A percentile compares a stretch with the other conserved stretches of the same genome.
Evolutionary conservation across 1,140 invertebrate genomes (phyloP).

Genomic region (Aculops lycopersici): DNA sequence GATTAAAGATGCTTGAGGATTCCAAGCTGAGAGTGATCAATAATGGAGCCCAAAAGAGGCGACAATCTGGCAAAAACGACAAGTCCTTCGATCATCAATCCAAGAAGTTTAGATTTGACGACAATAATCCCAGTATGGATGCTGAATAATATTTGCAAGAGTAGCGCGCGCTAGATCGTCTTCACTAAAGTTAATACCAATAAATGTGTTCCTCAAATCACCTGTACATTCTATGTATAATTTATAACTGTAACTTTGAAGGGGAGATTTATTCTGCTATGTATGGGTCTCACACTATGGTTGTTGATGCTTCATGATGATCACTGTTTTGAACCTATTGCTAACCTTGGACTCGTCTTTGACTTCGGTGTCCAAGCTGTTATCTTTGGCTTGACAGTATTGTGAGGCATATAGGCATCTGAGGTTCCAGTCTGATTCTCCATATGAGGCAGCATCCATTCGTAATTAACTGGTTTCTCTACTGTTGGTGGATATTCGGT

Average conservation of each 20-base stretch:
- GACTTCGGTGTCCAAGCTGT: slow-evolving; percentile 39
- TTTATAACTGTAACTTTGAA: not conserved
- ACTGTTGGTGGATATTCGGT: slow-evolving; percentile 34
- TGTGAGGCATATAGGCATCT: slow-evolving; percentile 46
- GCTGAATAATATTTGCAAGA: too few species aligned
- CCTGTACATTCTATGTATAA: not conserved
- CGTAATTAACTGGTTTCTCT: slow-evolving; percentile 21
- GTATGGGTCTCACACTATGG: too few species aligned
- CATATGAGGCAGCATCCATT: slow-evolving; percentile 50
- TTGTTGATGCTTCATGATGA: too few species aligned
- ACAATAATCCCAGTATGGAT: too few species aligned
- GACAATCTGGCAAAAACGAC: slow-evolving; percentile 1
- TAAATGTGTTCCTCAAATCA: too few species aligned
- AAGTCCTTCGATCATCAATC: not conserved
- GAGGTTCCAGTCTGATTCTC: slow-evolving; percentile 47
- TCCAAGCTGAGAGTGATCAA: slow-evolving; percentile 30
- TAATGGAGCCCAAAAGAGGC: slow-evolving; percentile 1
- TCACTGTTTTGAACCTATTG: not conserved
- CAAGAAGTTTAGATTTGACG: not conserved
- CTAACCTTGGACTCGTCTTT: not conserved
- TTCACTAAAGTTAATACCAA: too few species aligned
- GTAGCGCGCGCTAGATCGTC: too few species aligned
- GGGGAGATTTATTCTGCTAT: slow-evolving; percentile 1
- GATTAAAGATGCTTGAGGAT: slow-evolving; percentile 43
- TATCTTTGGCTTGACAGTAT: slow-evolving; percentile 47